Evolutionary conservation across 2,113 vertebrate genomes (phyloP).

Genomic region (Haliaeetus leucogaster): DNA sequence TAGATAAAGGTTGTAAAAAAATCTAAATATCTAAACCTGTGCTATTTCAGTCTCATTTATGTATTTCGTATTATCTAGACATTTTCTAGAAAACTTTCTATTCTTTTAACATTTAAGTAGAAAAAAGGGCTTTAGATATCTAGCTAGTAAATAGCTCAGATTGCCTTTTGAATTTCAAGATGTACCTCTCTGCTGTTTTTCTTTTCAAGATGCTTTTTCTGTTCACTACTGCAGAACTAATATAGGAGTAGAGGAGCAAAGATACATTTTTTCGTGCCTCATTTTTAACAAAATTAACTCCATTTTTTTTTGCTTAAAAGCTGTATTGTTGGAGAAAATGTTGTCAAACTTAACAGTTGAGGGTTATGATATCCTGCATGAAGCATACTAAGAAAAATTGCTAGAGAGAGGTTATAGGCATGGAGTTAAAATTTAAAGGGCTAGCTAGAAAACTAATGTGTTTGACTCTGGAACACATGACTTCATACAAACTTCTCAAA

Average conservation of each 20-base stretch:
- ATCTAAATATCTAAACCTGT: neutral
- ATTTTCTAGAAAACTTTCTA: neutral
- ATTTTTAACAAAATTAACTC: constrained; percentile 24
- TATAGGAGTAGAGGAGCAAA: neutral
- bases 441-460: neutral
- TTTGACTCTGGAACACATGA: neutral
- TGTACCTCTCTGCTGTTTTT: neutral
- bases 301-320: neutral
- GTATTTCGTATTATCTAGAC: neutral
- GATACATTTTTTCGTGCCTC: neutral
- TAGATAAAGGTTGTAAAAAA: neutral
- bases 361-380: neutral
- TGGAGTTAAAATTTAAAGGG: constrained; percentile 5
- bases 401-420: neutral
- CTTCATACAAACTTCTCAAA: neutral
- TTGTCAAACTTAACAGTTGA: neutral
- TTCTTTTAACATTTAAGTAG: neutral
- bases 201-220: neutral
- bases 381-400: neutral
- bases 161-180: neutral
- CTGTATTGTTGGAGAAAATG: constrained; percentile 30
- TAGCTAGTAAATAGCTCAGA: neutral
- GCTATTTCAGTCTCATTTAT: neutral
- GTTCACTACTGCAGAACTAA: neutral
- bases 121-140: neutral